Conservation (phyloP, 1,140 invertebrate species). For the Adoxophyes honmai region DNA sequence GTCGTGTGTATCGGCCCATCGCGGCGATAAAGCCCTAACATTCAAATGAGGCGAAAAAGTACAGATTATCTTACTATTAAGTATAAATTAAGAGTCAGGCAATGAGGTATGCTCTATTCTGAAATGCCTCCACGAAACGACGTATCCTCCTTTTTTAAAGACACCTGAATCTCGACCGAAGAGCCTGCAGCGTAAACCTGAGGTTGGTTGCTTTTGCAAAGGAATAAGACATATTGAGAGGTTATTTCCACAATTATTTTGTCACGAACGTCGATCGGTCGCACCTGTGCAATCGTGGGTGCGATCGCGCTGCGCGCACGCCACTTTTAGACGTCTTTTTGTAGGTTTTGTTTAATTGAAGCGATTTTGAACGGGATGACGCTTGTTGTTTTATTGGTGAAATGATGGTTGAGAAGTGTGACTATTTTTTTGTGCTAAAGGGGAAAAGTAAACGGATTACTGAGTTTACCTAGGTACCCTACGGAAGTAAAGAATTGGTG, state of each 20-base stretch:
- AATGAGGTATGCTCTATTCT: constrained; percentile 56
- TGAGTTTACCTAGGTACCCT: no score
- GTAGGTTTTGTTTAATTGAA: constrained; percentile 5
- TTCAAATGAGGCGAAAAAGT: constrained; percentile 74
- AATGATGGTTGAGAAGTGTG: no score
- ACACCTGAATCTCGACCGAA: no score
- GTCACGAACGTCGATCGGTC: constrained; percentile 56
- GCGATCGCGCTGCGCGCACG: constrained; percentile 54
- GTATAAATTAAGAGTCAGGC: constrained; percentile 68
- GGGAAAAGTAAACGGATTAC: no score
- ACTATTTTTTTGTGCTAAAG: no score
- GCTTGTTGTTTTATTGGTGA: no score
- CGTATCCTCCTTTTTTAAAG: no score
- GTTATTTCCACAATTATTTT: constrained; percentile 60
- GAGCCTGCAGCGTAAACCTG: neutral
- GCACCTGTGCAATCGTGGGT: constrained; percentile 46
- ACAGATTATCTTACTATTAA: constrained; percentile 72
- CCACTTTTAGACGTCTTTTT: constrained; percentile 24
- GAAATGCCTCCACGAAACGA: no score
- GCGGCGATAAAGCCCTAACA: constrained; percentile 61
- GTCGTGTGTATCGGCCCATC: constrained; percentile 55
- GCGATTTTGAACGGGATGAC: neutral
- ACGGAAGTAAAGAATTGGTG: no score
- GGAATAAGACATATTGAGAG: neutral
- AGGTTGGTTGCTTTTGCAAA: neutral